Percentiles rank a stretch among this genome's conserved stretches.
Evolutionary conservation across 2,797 vertebrate species (phyloP).

Genomic region (Pseudochirops corinnae): DNA sequence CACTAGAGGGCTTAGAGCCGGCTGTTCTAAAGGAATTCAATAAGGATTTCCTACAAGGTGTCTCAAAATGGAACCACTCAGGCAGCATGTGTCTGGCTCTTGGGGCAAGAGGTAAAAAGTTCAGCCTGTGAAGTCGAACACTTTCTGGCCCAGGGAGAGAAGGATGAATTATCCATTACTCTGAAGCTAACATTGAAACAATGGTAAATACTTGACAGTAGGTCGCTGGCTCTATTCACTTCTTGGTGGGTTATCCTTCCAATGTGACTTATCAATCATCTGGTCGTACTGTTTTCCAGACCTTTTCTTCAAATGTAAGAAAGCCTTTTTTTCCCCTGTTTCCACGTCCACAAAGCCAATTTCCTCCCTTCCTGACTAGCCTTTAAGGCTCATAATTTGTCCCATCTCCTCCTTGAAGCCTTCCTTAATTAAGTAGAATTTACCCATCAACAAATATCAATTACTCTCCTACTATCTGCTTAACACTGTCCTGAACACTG

Average conservation of each 20-base stretch:
- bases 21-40: constrained; percentile 54
- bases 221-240: constrained; percentile 56
- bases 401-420: not conserved
- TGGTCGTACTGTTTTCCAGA: constrained; percentile 9
- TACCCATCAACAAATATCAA: not conserved
- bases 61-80: constrained; percentile 68
- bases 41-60: constrained; percentile 74
- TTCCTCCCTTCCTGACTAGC: constrained; percentile 47
- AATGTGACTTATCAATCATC: constrained; percentile 62
- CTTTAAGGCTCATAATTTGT: constrained; percentile 65
- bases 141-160: constrained; percentile 57
- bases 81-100: constrained; percentile 75
- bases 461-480: not conserved
- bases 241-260: constrained; percentile 47
- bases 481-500: not conserved
- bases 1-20: not conserved
- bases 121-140: constrained; percentile 69
- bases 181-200: constrained; percentile 66
- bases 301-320: not conserved
- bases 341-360: constrained; percentile 59
- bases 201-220: constrained; percentile 56
- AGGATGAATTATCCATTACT: constrained; percentile 74
- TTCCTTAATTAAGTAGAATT: not conserved
- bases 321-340: constrained; percentile 57
- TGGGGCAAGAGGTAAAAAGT: constrained; percentile 72